A percentile compares a stretch with the other conserved stretches of the same genome.
Evolutionary conservation across 2,888 invertebrate genomes (phyloP).

Genomic region (Pachymerium ferrugineum): DNA sequence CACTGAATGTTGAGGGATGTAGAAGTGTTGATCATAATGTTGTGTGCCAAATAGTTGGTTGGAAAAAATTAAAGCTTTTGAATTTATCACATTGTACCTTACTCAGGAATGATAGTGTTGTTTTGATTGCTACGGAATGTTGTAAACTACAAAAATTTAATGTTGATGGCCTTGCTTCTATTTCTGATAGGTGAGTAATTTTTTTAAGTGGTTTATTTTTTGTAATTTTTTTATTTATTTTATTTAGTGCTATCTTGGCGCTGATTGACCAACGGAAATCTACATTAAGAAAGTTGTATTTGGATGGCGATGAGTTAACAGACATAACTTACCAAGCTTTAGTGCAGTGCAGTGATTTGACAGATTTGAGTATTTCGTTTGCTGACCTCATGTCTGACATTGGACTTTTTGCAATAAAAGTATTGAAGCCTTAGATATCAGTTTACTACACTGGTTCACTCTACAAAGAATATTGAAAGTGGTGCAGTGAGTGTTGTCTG

Average conservation of each 20-base stretch:
- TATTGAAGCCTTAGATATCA: too few species aligned
- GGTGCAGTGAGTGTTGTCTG: too few species aligned
- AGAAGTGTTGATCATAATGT: conserved; percentile 24
- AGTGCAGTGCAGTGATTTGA: conserved; percentile 32
- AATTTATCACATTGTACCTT: conserved; percentile 38
- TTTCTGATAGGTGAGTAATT: conserved; percentile 33
- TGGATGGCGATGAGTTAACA: conserved; percentile 38
- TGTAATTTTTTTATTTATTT: background rate
- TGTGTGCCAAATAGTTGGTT: conserved; percentile 27
- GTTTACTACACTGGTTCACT: too few species aligned
- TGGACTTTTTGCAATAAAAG: conserved; percentile 35
- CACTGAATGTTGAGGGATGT: conserved; percentile 32
- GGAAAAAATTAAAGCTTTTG: conserved; percentile 33
- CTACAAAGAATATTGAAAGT: too few species aligned
- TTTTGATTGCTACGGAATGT: conserved; percentile 34
- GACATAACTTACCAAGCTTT: conserved; percentile 35
- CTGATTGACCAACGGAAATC: conserved; percentile 29
- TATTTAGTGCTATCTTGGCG: conserved; percentile 31
- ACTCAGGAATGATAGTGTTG: conserved; percentile 35
- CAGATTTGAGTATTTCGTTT: conserved; percentile 37
- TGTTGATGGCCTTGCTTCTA: conserved; percentile 37
- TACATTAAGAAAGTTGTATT: conserved; percentile 32
- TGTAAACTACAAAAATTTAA: conserved; percentile 35
- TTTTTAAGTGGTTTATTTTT: background rate
- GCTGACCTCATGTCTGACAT: conserved; percentile 37